Evolutionary conservation across 2,888 invertebrate species (phyloP), one percentile per base, ranked within the genome.

Genomic region (Iphiclides podalirius): DNA sequence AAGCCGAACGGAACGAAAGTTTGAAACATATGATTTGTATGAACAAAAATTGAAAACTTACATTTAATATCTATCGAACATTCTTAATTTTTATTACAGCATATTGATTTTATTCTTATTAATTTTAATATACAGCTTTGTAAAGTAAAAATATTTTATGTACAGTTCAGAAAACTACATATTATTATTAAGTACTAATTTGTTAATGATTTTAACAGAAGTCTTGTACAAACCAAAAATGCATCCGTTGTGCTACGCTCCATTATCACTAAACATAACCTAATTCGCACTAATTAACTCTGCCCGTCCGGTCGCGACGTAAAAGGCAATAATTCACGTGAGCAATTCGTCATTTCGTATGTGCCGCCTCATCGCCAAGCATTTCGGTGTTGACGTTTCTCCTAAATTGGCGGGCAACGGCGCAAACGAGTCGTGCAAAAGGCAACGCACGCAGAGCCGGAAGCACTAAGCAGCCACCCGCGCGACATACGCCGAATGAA

Each of bases 321-420:
- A 51, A 56, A 52, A 51, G 52, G 47, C 35, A 47, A 48, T 56
- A 59, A 60, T 57, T 57, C 57, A 63, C 40, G 36, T 51, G 26
- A 38, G 52, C 55, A 59, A 65, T 65, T 64, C 62, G 69, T 71
- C 64, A 69, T 63, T 34, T 14, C 53, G 37, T 41, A 38, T 16
- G 73, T 72, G 66, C 53, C 69, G 70, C 52, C 68, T 70, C 78
- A 79, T 82, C 64, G 69, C 72, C 53, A 15, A 54, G 53, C 74
- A 70, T 70, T 74, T 65, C 64, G 48, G 75, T 79, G 84, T 79
- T 82, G 84, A 83, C 79, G 60, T 75, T 68, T 70, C 58, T 57
- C 57, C 60, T 53, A 70, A 68, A 85, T 79, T 77, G 78, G 84
- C 82, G 76, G 60, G 53, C 55, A 61, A 52, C 56, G 53, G 12